A percentile compares a stretch with the other conserved stretches of the same genome.
Evolutionary conservation across 2,113 vertebrate species (phyloP).

Genomic region (Willisornis vidua): DNA sequence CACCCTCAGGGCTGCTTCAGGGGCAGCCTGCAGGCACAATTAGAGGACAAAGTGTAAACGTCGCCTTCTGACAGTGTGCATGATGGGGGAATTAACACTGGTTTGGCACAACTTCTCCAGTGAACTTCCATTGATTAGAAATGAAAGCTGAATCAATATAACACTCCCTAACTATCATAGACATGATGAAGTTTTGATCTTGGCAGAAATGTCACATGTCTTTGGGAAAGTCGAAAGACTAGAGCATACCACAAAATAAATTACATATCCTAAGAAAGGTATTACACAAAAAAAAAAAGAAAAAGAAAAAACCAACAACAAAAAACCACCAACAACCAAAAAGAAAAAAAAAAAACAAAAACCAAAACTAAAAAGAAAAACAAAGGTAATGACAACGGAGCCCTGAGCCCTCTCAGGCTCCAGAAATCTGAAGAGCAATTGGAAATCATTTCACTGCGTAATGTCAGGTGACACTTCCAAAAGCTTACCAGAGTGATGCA

Average conservation of each 20-base stretch:
- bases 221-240: neutral
- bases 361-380: too few relatives aligned
- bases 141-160: constrained; percentile 43
- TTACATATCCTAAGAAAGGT: neutral
- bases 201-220: neutral
- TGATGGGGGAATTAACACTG: constrained; percentile 15
- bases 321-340: too few relatives aligned
- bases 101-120: constrained; percentile 14
- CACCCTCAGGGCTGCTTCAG: constrained; percentile 20
- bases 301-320: too few relatives aligned
- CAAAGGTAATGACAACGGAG: neutral
- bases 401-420: neutral
- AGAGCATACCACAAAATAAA: neutral
- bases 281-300: neutral
- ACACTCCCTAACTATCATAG: neutral
- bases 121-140: constrained; percentile 30
- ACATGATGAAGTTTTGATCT: neutral
- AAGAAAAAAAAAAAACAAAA: neutral
- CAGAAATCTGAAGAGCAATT: neutral
- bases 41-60: constrained; percentile 20
- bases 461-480: neutral
- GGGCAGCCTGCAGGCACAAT: constrained; percentile 32
- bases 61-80: neutral
- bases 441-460: neutral
- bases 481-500: neutral